phyloP scores from a whole-genome alignment of 2,797 vertebrate species.

The Mallotus villosus region DNA sequence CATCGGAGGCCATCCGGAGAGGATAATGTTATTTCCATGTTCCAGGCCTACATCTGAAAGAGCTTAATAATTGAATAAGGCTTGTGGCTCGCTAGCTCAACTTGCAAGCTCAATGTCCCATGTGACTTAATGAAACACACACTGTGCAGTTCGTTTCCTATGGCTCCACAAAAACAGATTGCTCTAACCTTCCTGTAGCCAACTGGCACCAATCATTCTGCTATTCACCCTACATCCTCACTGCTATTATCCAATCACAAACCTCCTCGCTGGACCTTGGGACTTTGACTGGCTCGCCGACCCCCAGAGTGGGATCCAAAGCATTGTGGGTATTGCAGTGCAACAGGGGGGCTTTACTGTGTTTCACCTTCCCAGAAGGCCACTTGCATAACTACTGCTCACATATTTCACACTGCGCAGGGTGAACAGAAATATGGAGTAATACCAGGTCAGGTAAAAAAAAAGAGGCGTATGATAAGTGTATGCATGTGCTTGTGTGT shows the following conservation, averaged over 20 bases:
- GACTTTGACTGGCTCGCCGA: background rate
- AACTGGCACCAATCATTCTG: slow-evolving; percentile 39
- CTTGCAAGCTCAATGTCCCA: background rate
- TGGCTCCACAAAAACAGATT: slow-evolving; percentile 21
- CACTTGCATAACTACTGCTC: background rate
- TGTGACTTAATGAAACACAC: slow-evolving; percentile 40
- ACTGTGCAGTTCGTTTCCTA: slow-evolving; percentile 25
- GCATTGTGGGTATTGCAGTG: slow-evolving; percentile 6
- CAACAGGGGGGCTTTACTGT: background rate
- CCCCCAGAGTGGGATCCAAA: background rate
- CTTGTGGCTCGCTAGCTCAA: background rate
- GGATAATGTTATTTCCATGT: slow-evolving; percentile 53
- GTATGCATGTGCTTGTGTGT: background rate
- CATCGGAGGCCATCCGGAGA: slow-evolving; percentile 36
- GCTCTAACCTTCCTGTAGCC: slow-evolving; percentile 7
- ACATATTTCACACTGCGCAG: background rate
- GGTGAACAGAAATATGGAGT: slow-evolving; percentile 1
- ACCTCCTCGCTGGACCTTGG: slow-evolving; percentile 16
- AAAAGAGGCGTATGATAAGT: background rate
- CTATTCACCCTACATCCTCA: slow-evolving; percentile 48
- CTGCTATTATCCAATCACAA: slow-evolving; percentile 38
- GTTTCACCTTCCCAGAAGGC: background rate
- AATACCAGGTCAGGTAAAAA: slow-evolving; percentile 13
- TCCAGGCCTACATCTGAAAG: slow-evolving; percentile 48
- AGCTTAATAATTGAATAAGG: slow-evolving; percentile 50